phyloP scores from a whole-genome alignment of 2,888 invertebrate species.

The Steinernema scapterisci region DNA sequence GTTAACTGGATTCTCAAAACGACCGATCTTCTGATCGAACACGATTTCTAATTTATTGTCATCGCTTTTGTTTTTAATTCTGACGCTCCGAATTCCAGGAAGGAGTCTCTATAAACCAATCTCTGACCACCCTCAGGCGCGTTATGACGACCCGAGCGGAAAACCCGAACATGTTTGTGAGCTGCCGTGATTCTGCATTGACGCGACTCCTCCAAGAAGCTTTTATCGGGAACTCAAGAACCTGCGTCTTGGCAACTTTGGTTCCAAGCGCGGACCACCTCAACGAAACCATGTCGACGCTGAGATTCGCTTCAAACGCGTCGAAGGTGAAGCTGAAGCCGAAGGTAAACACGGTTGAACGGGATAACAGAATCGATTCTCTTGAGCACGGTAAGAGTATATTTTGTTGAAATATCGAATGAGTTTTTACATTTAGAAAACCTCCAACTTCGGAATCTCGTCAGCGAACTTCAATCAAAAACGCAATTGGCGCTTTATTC shows the following conservation, averaged over 20 bases:
- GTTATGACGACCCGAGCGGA: conserved; percentile 67
- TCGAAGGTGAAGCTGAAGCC: conserved; percentile 26
- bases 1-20: neutral
- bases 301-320: neutral
- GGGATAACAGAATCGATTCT: neutral
- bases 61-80: neutral
- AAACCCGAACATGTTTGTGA: conserved; percentile 53
- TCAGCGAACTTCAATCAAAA: neutral
- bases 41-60: too few relatives aligned
- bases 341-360: neutral
- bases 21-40: too few relatives aligned
- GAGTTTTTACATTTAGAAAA: neutral
- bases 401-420: neutral
- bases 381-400: neutral
- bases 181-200: conserved; percentile 41
- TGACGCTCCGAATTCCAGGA: conserved; percentile 71
- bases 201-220: conserved; percentile 42
- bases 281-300: neutral
- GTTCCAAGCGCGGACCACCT: neutral
- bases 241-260: conserved; percentile 15
- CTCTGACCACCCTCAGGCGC: conserved; percentile 51
- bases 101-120: conserved; percentile 82
- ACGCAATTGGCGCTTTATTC: neutral
- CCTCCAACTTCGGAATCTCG: neutral
- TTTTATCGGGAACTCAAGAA: conserved; percentile 41